Conservation (phyloP, 2,113 vertebrate species). For the Piliocolobus tephrosceles region DNA sequence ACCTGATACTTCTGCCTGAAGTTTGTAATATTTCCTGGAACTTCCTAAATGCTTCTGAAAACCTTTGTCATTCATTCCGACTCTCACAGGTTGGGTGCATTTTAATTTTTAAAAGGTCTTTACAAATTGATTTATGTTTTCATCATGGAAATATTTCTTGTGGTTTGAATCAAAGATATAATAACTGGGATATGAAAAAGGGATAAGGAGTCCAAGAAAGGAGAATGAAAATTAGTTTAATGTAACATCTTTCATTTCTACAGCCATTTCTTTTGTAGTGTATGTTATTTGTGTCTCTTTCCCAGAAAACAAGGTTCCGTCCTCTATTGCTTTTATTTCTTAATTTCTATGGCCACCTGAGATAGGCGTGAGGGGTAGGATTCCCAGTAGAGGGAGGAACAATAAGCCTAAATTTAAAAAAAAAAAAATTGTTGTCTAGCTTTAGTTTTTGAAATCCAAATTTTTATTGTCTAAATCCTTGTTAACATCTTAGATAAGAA, state of each 20-base stretch:
- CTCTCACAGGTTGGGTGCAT: neutral
- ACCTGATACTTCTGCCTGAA: neutral
- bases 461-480: neutral
- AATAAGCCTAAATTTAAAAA: neutral
- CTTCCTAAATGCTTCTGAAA: slow-evolving; percentile 33
- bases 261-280: neutral
- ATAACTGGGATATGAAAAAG: slow-evolving; percentile 20
- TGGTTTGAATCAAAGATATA: slow-evolving; percentile 43
- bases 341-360: neutral
- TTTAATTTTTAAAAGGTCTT: slow-evolving; percentile 65
- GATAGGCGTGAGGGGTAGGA: rapidly evolving
- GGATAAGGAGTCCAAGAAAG: neutral
- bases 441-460: neutral
- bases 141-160: slow-evolving; percentile 62
- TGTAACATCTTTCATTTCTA: slow-evolving; percentile 1
- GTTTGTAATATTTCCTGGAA: slow-evolving; percentile 49
- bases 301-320: neutral
- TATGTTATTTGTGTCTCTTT: slow-evolving; percentile 29
- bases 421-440: neutral
- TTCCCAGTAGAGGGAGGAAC: neutral
- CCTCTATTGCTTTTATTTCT: neutral
- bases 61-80: slow-evolving; percentile 27
- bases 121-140: slow-evolving; percentile 65
- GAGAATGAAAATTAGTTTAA: slow-evolving; percentile 42
- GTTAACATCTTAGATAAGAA: neutral